Evolutionary conservation across 2,113 vertebrate species (phyloP), one percentile per base, ranked within the genome.

Genomic region (Indicator maculatus): DNA sequence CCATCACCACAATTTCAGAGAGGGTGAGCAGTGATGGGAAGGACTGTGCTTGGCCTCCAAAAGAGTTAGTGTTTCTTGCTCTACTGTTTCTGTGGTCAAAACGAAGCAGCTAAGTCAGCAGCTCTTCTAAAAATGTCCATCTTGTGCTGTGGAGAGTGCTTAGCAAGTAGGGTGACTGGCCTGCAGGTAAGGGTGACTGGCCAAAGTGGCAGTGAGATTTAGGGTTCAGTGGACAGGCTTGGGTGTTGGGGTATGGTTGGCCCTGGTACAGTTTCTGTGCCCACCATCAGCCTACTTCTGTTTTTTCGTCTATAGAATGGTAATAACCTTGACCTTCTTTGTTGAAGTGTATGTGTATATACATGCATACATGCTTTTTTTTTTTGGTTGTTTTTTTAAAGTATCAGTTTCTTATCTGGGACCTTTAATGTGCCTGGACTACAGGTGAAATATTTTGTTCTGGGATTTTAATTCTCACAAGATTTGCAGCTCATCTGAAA

Each of bases 401-500:
- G 17, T 78, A 65, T 36, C n/a, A 31, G 20, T 71, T 94, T 86
- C 7, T 1, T 88, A 58, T 53, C 20, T 89, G 55, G n/a, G 92
- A 72, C 73, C 28, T 88, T 90, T 61, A 84, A 38, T 30, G 21
- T 84, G 79, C 77, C 58, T 79, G 55, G 27, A 45, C 53, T 87
- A 55, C 81, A 69, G 33, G 17, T 58, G 53, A 36, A 78, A 70
- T 90, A 69, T 91, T 95, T 93, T 84, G 20, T 87, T 76, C 55
- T 38, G 90, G 83, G 73, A 72, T 86, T 94, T 90, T 88, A 82
- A 59, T 79, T 90, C 66, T 90, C 74, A 53, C 1, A 1, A 59
- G 70, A 65, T 87, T 77, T 92, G 66, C 63, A 87, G 53, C 55
- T 94, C 30, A 39, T 86, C 30, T 79, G 55, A 78, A 95, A 95